A percentile compares a stretch with the other conserved stretches of the same genome.
phyloP scores from a whole-genome alignment of 2,797 vertebrate species.

The Echiichthys vipera region DNA sequence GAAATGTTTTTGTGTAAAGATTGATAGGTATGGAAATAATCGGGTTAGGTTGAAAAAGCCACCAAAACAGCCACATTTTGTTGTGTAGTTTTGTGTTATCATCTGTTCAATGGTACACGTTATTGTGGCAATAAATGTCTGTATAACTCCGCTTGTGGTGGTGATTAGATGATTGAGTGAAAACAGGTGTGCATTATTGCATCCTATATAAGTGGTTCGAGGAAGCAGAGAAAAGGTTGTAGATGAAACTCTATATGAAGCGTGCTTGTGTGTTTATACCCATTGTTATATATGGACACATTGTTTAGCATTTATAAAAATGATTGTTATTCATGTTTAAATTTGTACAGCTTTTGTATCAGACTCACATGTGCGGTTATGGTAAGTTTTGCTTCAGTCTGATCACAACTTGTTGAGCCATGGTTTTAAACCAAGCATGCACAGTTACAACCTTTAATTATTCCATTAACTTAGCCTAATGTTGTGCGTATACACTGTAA shows the following conservation, averaged over 20 bases:
- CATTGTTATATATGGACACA: neutral
- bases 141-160: neutral
- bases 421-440: conserved; percentile 17
- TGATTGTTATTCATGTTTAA: neutral
- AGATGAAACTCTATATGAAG: neutral
- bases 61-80: neutral
- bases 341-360: neutral
- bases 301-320: neutral
- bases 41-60: neutral
- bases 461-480: conserved; percentile 43
- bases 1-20: neutral
- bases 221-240: neutral
- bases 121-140: neutral
- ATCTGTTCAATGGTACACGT: neutral
- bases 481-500: conserved; percentile 35
- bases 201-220: conserved; percentile 2
- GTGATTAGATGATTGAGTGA: conserved; percentile 10
- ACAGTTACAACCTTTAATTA: conserved; percentile 39
- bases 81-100: neutral
- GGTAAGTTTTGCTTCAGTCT: neutral
- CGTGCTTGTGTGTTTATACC: neutral
- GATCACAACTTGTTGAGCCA: conserved; percentile 9
- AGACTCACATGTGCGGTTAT: neutral
- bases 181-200: conserved; percentile 18
- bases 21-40: neutral